Conservation (phyloP, 2,797 vertebrate species). For the Capromys pilorides region DNA sequence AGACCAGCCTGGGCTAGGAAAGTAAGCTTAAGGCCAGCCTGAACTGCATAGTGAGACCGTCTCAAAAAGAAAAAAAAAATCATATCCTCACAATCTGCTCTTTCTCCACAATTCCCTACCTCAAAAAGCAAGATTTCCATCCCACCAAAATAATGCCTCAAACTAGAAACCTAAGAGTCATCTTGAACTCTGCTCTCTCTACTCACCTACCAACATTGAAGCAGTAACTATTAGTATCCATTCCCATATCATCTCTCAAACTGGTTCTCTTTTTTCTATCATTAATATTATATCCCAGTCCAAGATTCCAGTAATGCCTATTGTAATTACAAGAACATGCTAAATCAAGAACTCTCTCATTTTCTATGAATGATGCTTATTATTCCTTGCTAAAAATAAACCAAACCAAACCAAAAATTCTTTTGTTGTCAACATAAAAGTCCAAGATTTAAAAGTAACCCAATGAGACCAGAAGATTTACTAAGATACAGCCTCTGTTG, state of each 20-base stretch:
- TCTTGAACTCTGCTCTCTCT: background rate
- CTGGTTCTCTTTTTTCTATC: conserved; percentile 19
- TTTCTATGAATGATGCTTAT: background rate
- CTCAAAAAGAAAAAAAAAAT: background rate
- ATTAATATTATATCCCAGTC: background rate
- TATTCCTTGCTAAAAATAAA: conserved; percentile 23
- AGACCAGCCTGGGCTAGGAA: no score
- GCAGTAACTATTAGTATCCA: background rate
- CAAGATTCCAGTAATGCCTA: background rate
- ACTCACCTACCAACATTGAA: background rate
- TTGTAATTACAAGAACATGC: background rate
- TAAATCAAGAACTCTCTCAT: conserved; percentile 34
- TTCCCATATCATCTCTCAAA: conserved; percentile 31
- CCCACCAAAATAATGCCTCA: conserved; percentile 7
- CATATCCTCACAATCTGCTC: background rate
- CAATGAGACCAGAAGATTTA: background rate
- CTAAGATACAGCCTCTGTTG: background rate
- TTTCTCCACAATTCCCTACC: background rate
- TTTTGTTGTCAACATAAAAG: conserved; percentile 34
- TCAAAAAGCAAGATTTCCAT: conserved; percentile 14
- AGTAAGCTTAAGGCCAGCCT: no score
- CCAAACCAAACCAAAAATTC: conserved; percentile 18
- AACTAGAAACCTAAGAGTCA: background rate
- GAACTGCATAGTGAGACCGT: no score
- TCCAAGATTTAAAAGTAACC: background rate